phyloP scores from a whole-genome alignment of 2,113 vertebrate genomes.

The Rutilus rutilus region DNA sequence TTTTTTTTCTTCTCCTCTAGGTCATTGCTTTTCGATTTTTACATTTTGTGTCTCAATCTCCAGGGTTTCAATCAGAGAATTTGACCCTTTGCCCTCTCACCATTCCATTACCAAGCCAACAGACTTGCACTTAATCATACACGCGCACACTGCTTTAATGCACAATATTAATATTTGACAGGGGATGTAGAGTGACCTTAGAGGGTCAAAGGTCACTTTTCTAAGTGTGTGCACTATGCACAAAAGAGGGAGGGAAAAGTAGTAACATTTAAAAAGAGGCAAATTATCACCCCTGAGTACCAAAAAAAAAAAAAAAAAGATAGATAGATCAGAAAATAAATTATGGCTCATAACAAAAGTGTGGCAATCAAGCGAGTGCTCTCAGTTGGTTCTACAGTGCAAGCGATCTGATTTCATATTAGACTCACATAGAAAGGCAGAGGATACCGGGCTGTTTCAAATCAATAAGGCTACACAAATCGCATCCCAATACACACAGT shows the following conservation, averaged over 20 bases:
- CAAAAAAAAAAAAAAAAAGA: not conserved
- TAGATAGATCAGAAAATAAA: not conserved
- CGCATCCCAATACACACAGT: not conserved
- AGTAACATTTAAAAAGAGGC: constrained; percentile 62
- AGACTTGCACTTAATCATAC: constrained; percentile 19
- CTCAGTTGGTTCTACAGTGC: not conserved
- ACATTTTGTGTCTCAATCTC: constrained; percentile 22
- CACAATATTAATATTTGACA: constrained; percentile 15
- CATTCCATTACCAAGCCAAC: not conserved
- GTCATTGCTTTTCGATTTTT: not conserved
- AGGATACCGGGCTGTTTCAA: constrained; percentile 4
- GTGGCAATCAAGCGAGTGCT: not conserved
- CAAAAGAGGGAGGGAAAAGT: constrained; percentile 59
- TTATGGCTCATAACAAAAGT: constrained; percentile 1
- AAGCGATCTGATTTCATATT: constrained; percentile 1
- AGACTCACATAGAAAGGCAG: not conserved
- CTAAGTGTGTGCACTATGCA: not conserved
- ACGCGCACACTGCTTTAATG: not conserved
- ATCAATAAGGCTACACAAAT: constrained; percentile 40
- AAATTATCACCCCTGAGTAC: constrained; percentile 56
- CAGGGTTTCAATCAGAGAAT: constrained; percentile 26
- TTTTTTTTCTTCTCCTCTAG: not conserved
- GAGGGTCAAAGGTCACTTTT: constrained; percentile 18
- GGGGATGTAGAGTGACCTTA: constrained; percentile 23
- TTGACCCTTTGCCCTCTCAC: constrained; percentile 21